Base-by-base conservation (phyloP, 2,797 vertebrate species). In the Darevskia nairensis region DNA sequence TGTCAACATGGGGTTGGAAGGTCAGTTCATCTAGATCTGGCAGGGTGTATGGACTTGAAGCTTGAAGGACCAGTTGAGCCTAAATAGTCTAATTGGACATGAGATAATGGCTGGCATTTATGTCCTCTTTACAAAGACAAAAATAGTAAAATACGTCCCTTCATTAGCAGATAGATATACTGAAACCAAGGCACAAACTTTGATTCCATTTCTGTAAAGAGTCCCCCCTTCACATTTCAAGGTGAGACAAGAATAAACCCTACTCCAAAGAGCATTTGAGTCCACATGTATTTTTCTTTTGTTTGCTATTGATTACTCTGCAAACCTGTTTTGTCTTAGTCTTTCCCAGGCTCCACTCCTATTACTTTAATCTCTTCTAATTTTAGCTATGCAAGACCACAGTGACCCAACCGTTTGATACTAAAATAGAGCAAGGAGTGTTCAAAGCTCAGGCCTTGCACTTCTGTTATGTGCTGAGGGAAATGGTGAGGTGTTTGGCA, bases 311-410 rank as follows among this genome's bases (percentile, higher is more conserved):
- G 44, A 81, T 71, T 82, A 35, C 15, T 77, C 35, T 50, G 44
- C 75, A 46, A 0, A 1, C 0, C 0, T 0, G 0, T 32, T 90
- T 88, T 85, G 66, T 82, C 80, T 90, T 89, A 41, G 82, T 69
- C 19, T n/a, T n/a, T 80, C 50, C 2, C 39, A n/a, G 32, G 91
- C 88, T 35, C 44, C 7, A 78, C 21, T 86, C 19, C 91, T 88
- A 68, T 85, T 87, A n/a, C 68, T 80, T 84, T 85, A 88, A 85
- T 71, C 86, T 71, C 39, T 11, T 79, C 78, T 82, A 85, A 87
- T 81, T 87, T 85, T 88, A 82, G 78, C 69, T 2, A n/a, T 11
- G 23, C 74, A 6, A 80, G 89, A 82, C 76, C 89, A 39, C 64
- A 87, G 85, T 19, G 8, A 82, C 17, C 88, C 15, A 78, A 85